A percentile compares a stretch with the other conserved stretches of the same genome.
Conservation (phyloP, 1,140 invertebrate species). For the Physella acuta region DNA sequence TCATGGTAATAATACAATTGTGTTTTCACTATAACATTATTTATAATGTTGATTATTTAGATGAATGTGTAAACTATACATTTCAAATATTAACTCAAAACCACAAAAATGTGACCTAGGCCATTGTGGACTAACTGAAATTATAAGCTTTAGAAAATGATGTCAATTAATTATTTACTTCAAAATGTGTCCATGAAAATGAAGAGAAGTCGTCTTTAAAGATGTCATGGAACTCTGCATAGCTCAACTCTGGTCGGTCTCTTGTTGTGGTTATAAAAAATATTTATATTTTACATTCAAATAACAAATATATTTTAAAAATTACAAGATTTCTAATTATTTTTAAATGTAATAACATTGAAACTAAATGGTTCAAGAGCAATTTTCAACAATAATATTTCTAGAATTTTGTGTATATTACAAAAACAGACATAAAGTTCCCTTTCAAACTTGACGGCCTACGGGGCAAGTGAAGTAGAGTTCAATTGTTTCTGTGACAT, state of each 20-base stretch:
- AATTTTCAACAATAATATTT: too few relatives aligned
- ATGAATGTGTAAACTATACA: background rate
- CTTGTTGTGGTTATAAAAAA: background rate
- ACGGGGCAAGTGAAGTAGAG: too few relatives aligned
- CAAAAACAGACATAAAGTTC: too few relatives aligned
- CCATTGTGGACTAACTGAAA: background rate
- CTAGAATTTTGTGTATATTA: too few relatives aligned
- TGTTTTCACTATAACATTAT: background rate
- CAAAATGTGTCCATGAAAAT: constrained; percentile 17
- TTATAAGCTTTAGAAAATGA: background rate
- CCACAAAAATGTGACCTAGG: background rate
- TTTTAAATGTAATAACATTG: background rate
- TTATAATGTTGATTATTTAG: background rate
- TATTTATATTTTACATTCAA: background rate
- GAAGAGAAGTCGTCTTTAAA: constrained; percentile 5
- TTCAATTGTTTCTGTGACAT: too few relatives aligned
- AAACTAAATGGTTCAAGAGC: too few relatives aligned
- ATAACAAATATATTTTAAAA: background rate
- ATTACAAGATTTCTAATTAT: background rate
- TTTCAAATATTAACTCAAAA: background rate
- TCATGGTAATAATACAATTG: background rate
- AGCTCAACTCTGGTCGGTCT: constrained; percentile 11
- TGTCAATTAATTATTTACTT: constrained; percentile 4
- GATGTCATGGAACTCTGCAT: constrained; percentile 10
- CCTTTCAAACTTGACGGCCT: too few relatives aligned